Evolutionary conservation across 2,888 invertebrate species (phyloP).

Genomic region (Sphecodes monilicornis): DNA sequence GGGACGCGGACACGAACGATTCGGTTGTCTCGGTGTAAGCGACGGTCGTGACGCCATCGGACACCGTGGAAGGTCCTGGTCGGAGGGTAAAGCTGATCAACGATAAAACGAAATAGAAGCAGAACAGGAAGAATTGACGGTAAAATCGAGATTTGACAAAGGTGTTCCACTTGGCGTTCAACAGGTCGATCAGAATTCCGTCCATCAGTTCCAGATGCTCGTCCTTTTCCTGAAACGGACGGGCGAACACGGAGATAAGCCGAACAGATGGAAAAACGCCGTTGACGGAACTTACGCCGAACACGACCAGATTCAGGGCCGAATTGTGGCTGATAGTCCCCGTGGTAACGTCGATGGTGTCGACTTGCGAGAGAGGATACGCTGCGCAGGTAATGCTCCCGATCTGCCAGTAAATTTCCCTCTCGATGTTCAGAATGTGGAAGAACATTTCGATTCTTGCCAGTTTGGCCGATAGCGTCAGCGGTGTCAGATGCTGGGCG

Average conservation of each 20-base stretch:
- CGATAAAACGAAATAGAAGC: conserved; percentile 95
- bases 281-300: conserved; percentile 90
- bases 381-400: conserved; percentile 98
- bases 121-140: conserved; percentile 95
- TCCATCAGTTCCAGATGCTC: conserved; percentile 98
- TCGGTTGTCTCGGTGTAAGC: conserved; percentile 20
- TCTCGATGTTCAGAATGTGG: conserved; percentile 97
- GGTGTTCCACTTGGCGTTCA: conserved; percentile 99
- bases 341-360: conserved; percentile 96
- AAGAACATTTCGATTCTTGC: conserved; percentile 98
- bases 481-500: conserved; percentile 93
- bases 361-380: conserved; percentile 97
- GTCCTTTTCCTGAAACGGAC: conserved; percentile 91
- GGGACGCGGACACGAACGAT: background rate
- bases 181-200: conserved; percentile 95
- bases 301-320: conserved; percentile 97
- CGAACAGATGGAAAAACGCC: background rate
- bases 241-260: background rate
- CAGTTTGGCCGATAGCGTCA: conserved; percentile 96
- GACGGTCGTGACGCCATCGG: conserved; percentile 23
- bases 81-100: conserved; percentile 94
- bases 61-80: conserved; percentile 89
- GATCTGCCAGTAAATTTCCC: conserved; percentile 99
- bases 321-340: conserved; percentile 98
- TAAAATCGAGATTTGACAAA: conserved; percentile 97